A percentile compares a stretch with the other conserved stretches of the same genome.
Conservation (phyloP, 35 echinoderm and acorn worm genomes). For the Hemicentrotus pulcherrimus region DNA sequence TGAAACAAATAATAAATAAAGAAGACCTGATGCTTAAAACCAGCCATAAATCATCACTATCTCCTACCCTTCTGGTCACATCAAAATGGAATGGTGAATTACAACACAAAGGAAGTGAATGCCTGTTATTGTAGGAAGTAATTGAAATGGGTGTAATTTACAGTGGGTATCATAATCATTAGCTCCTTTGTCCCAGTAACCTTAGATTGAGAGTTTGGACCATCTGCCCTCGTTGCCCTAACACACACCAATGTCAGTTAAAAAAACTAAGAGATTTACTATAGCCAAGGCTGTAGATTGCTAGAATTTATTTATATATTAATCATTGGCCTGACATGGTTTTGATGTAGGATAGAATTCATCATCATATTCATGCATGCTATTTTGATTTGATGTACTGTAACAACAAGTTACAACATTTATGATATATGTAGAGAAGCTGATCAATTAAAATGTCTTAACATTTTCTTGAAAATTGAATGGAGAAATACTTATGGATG, state of each 20-base stretch:
- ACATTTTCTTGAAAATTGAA: too few relatives aligned
- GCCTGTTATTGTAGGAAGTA: slow-evolving; percentile 11
- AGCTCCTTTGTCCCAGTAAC: not conserved
- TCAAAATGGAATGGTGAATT: not conserved
- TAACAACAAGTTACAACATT: too few relatives aligned
- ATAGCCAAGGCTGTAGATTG: not conserved
- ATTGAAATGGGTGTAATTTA: slow-evolving; percentile 19
- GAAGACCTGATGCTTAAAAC: not conserved
- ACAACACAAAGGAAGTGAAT: not conserved
- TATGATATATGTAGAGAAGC: too few relatives aligned
- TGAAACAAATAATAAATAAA: not conserved
- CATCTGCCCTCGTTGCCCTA: not conserved
- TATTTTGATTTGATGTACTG: too few relatives aligned
- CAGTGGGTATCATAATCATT: not conserved
- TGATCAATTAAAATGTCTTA: too few relatives aligned
- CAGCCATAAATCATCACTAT: not conserved
- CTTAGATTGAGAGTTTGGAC: not conserved
- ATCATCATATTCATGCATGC: not conserved
- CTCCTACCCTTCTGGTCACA: not conserved
- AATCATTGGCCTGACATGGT: not conserved
- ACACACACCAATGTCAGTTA: not conserved
- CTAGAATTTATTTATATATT: not conserved
- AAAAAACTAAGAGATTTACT: not conserved
- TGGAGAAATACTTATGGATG: too few relatives aligned
- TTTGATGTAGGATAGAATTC: not conserved